Percentiles rank a stretch among this genome's conserved stretches.
These are phyloP conservation scores for Cantharis lateralis DNA, from an alignment of 2,888 invertebrate species.

Conservation along the genomic window DNA sequence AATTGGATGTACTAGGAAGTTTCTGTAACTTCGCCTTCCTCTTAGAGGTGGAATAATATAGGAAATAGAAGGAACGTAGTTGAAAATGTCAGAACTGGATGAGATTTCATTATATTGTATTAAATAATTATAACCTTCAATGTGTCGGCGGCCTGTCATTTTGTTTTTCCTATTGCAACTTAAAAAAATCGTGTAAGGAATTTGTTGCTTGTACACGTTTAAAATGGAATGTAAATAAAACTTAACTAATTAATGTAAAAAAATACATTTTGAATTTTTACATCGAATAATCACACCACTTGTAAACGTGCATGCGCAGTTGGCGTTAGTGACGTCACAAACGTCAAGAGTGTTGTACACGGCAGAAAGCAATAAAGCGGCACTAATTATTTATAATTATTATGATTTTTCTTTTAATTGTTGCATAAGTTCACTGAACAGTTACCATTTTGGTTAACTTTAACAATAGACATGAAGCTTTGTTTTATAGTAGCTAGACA, in stretches of 20 bases:
- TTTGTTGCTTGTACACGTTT: not conserved
- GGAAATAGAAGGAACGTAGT: slow-evolving; percentile 3
- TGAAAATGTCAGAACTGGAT: slow-evolving; percentile 45
- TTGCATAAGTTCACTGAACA: no score
- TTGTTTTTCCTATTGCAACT: slow-evolving; percentile 3
- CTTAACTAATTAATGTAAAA: not conserved
- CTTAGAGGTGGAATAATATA: slow-evolving; percentile 24
- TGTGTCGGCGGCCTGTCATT: slow-evolving; percentile 33
- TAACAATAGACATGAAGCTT: no score
- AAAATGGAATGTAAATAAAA: not conserved
- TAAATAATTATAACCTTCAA: slow-evolving; percentile 39
- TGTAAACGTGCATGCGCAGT: not conserved
- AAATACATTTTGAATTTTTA: not conserved
- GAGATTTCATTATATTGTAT: slow-evolving; percentile 50
- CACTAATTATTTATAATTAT: not conserved
- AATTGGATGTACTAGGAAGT: slow-evolving; percentile 8
- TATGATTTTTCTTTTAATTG: not conserved
- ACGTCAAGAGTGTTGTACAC: not conserved
- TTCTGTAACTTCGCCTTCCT: slow-evolving; percentile 43
- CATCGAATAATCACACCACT: slow-evolving; percentile 1
- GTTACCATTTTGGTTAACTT: no score
- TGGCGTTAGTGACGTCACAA: not conserved
- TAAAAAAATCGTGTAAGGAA: not conserved
- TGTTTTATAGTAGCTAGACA: no score
- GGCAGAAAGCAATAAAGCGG: not conserved